A percentile compares a stretch with the other conserved stretches of the same genome.
Conservation (phyloP, 1,140 invertebrate species). For the Mizuhopecten yessoensis region DNA sequence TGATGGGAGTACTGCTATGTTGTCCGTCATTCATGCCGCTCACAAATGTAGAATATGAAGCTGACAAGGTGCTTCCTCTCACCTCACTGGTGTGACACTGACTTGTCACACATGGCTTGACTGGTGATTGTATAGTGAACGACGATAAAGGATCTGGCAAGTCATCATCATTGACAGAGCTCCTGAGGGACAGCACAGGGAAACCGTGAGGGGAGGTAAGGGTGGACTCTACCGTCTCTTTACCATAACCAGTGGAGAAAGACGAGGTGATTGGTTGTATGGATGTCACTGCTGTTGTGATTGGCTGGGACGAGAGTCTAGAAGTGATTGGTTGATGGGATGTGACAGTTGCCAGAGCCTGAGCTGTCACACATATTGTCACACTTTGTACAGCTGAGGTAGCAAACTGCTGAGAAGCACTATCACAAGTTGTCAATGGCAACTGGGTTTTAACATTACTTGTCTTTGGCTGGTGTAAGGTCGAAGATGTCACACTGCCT, state of each 20-base stretch:
- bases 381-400: constrained; percentile 30
- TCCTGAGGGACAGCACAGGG: constrained; percentile 48
- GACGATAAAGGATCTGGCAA: background rate
- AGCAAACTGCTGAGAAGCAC: constrained; percentile 37
- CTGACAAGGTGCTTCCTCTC: background rate
- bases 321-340: constrained; percentile 11
- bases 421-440: background rate
- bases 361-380: background rate
- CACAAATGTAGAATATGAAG: constrained; percentile 41
- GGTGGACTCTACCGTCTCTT: constrained; percentile 43
- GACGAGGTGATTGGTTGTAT: background rate
- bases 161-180: constrained; percentile 29
- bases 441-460: background rate
- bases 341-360: background rate
- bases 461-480: background rate
- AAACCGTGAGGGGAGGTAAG: constrained; percentile 47
- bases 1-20: constrained; percentile 48
- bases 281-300: constrained; percentile 31
- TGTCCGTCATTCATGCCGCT: constrained; percentile 21
- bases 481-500: background rate
- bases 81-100: background rate
- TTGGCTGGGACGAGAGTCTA: background rate
- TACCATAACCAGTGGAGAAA: background rate
- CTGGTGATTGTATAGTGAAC: background rate
- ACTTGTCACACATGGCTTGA: background rate